Conservation (phyloP, 2,113 vertebrate species). For the Pelvicachromis taeniatus region DNA sequence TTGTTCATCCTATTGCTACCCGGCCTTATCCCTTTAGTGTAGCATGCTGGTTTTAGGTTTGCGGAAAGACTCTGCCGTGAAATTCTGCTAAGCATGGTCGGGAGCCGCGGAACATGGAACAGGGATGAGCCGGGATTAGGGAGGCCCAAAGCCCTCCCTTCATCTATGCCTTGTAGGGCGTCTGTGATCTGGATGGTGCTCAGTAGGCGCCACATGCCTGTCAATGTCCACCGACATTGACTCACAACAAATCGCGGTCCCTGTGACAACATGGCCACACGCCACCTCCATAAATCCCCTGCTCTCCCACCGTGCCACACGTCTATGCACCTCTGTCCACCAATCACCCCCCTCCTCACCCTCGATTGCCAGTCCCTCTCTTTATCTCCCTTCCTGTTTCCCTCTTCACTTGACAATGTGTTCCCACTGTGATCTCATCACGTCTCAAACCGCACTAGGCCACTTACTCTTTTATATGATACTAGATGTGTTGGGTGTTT, state of each 20-base stretch:
- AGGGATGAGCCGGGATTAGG: slow-evolving; percentile 72
- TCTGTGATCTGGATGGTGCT: slow-evolving; percentile 69
- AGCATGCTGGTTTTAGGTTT: slow-evolving; percentile 60
- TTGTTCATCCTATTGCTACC: slow-evolving; percentile 63
- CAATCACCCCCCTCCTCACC: not conserved
- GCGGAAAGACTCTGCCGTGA: slow-evolving; percentile 60
- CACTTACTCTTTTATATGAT: slow-evolving; percentile 25
- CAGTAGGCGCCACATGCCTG: slow-evolving; percentile 60
- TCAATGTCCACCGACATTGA: slow-evolving; percentile 59
- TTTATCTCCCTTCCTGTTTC: slow-evolving; percentile 33
- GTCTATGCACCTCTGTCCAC: slow-evolving; percentile 33
- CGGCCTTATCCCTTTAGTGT: slow-evolving; percentile 65
- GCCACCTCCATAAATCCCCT: slow-evolving; percentile 52
- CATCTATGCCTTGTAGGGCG: slow-evolving; percentile 59
- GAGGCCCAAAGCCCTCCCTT: slow-evolving; percentile 62
- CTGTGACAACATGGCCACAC: slow-evolving; percentile 14
- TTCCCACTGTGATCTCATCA: slow-evolving; percentile 46
- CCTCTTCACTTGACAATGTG: slow-evolving; percentile 31
- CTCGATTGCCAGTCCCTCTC: slow-evolving; percentile 11
- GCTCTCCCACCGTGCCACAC: slow-evolving; percentile 36
- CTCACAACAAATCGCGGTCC: slow-evolving; percentile 26
- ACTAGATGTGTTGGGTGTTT: slow-evolving; percentile 4
- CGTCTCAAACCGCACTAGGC: not conserved
- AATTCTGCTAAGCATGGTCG: slow-evolving; percentile 71
- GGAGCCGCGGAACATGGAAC: slow-evolving; percentile 64